Conservation (phyloP, 2,797 vertebrate genomes). For the Alosa sapidissima region DNA sequence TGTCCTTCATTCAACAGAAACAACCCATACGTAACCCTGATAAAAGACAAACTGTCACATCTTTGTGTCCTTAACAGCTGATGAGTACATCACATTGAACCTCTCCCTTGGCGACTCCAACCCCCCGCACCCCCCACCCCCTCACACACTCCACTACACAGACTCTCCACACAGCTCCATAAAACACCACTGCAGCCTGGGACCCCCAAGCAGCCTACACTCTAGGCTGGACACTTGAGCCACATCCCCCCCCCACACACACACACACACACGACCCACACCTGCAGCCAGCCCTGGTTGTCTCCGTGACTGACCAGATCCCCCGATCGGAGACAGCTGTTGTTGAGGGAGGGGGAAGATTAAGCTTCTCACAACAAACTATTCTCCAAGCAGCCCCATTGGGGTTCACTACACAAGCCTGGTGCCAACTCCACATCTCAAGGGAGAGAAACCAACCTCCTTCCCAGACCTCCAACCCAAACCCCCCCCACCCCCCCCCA, state of each 20-base stretch:
- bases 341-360: conserved; percentile 58
- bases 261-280: conserved; percentile 36
- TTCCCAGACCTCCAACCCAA: not conserved
- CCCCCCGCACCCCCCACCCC: not conserved
- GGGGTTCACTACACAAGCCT: conserved; percentile 42
- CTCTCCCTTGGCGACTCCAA: not conserved
- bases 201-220: not conserved
- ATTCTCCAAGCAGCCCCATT: conserved; percentile 50
- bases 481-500: not conserved
- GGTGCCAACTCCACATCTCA: conserved; percentile 37
- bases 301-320: conserved; percentile 53
- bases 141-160: not conserved
- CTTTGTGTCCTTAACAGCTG: conserved; percentile 19
- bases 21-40: not conserved
- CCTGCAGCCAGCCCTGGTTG: conserved; percentile 47
- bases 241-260: not conserved
- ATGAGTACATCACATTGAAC: conserved; percentile 30
- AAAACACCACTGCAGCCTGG: not conserved
- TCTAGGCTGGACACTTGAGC: not conserved
- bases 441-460: not conserved
- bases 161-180: conserved; percentile 34
- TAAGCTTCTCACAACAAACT: conserved; percentile 78
- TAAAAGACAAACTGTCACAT: conserved; percentile 13
- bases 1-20: conserved; percentile 14
- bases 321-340: conserved; percentile 75